Percentiles rank a stretch among this genome's conserved stretches.
Evolutionary conservation across 2,888 invertebrate genomes (phyloP).

Genomic region (Limenitis camilla): DNA sequence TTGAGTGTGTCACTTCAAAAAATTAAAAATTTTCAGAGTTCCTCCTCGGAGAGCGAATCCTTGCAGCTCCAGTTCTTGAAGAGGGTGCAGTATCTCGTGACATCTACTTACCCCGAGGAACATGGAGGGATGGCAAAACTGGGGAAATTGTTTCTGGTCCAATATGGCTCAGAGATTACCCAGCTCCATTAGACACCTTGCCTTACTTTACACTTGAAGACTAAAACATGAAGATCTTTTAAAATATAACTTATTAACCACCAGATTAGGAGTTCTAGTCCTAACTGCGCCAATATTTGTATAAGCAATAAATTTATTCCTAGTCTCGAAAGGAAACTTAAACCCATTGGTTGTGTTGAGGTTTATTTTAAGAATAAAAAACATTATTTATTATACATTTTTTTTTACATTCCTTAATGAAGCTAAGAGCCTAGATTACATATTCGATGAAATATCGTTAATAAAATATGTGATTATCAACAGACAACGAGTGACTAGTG

Average conservation of each 20-base stretch:
- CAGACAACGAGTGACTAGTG: no score
- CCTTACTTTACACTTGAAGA: slow-evolving; percentile 74
- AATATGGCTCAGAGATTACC: slow-evolving; percentile 71
- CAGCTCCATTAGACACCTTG: slow-evolving; percentile 76
- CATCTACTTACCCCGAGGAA: slow-evolving; percentile 81
- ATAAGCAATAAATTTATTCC: no score
- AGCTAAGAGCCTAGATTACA: no score
- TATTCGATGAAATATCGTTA: no score
- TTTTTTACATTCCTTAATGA: no score
- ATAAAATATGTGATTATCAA: no score
- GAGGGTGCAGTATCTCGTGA: slow-evolving; percentile 75
- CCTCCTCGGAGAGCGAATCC: slow-evolving; percentile 79
- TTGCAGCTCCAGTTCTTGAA: slow-evolving; percentile 81
- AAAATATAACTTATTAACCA: background rate
- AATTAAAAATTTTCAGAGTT: slow-evolving; percentile 73
- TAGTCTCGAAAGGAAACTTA: no score
- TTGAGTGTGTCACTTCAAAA: background rate
- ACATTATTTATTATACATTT: no score
- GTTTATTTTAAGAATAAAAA: no score
- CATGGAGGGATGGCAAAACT: slow-evolving; percentile 76
- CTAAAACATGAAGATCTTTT: slow-evolving; percentile 19
- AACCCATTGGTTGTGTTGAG: no score
- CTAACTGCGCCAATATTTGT: no score
- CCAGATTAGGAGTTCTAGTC: slow-evolving; percentile 4
- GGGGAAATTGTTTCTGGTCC: slow-evolving; percentile 66